Evolutionary conservation across 1,140 invertebrate genomes (phyloP), one percentile per base, ranked within the genome.

Genomic region (Heliconius eleuchia): DNA sequence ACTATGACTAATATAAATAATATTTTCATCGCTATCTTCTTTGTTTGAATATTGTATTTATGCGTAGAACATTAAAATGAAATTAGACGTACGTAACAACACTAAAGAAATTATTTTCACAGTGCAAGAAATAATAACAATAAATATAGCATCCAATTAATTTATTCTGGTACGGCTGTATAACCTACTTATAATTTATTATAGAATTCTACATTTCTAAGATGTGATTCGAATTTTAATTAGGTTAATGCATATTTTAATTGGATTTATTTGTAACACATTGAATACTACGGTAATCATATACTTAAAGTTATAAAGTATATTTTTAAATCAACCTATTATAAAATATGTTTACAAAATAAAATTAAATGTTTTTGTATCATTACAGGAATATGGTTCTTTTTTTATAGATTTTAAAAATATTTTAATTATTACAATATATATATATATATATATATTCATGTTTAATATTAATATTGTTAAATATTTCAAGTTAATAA

Each of bases 21-120:
- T 81, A 77, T 79, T 81, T 80, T 79, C 77, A 77, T 72, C 50
- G 50, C 60, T 66, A 78, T 55, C 57, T 79, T 80, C 83, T 85
- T 85, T 85, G 83, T 85, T 83, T 83, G 78, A 79, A 77, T 60
- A 23, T 74, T 74, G 42, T 39, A 19, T 30, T 73, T 39, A 66
- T 76, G 75, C 42, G 52, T 60, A 55, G 50, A 72, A 75, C 8
- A 75, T 19, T 60, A 5, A 76, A 76, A 27, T 13, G 39, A 39
- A 39, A 19, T 39, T n/a, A 42, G 18, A 39, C 5, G 34, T 52
- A 19, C 18, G 50, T 52, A 52, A 71, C 30, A 72, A 39, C 16
- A 39, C 19, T n/a, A 39, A 39, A 16, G 71, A 1, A 46, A 46
- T 16, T 46, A 46, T 4, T 46, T 46, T 46, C 34, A 37, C 3